Evolutionary conservation across 2,113 vertebrate species (phyloP).

Genomic region (Dicentrarchus labrax): DNA sequence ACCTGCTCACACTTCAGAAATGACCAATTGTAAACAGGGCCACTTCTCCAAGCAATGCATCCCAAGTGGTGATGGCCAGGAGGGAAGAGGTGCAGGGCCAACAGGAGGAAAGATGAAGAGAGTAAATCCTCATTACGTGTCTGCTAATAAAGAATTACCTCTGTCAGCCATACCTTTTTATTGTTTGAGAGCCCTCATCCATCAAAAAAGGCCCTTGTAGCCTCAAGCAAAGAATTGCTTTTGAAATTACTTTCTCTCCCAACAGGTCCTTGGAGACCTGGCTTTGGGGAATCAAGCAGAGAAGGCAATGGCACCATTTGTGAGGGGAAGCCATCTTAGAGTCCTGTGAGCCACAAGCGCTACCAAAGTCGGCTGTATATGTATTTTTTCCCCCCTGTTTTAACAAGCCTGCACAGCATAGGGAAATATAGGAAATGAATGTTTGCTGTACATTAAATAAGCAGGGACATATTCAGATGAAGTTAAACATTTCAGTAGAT

Average conservation of each 20-base stretch:
- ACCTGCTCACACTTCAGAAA: conserved; percentile 30
- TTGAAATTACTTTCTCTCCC: conserved; percentile 80
- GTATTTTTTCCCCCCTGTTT: conserved; percentile 4
- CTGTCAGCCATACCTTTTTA: conserved; percentile 67
- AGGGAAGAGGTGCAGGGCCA: conserved; percentile 68
- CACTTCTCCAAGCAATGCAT: conserved; percentile 27
- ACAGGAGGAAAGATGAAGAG: conserved; percentile 44
- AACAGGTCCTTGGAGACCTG: conserved; percentile 70
- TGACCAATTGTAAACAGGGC: conserved; percentile 21
- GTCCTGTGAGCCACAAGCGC: conserved; percentile 35
- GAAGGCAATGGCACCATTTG: conserved; percentile 55
- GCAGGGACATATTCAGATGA: background rate
- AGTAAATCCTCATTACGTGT: conserved; percentile 82
- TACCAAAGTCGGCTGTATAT: conserved; percentile 25
- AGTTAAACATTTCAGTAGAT: conserved; percentile 18
- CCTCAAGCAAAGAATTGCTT: conserved; percentile 80
- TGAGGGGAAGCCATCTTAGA: conserved; percentile 34
- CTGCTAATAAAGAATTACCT: conserved; percentile 83
- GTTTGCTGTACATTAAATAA: conserved; percentile 10
- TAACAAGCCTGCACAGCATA: conserved; percentile 52
- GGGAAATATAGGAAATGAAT: background rate
- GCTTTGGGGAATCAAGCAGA: conserved; percentile 46
- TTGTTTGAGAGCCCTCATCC: conserved; percentile 69
- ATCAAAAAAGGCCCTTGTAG: conserved; percentile 67
- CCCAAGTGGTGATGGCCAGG: conserved; percentile 64